Base-by-base conservation (phyloP, 1,140 invertebrate genomes). In the Pseudomyrmex flavicornis region DNA sequence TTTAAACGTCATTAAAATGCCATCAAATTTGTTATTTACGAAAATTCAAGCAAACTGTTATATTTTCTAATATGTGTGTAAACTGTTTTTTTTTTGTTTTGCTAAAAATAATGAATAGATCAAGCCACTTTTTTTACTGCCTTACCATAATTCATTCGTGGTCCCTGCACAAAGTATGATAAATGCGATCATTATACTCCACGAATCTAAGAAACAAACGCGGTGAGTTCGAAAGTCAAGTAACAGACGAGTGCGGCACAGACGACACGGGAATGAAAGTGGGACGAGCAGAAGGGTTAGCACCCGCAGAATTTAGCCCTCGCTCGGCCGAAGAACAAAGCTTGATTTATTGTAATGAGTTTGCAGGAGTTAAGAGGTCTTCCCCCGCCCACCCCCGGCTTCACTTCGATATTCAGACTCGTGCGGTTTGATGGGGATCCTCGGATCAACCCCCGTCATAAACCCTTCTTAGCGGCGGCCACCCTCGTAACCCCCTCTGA, bases 261-360 rank as follows among this genome's bases (percentile, higher is more conserved):
- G 54, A 80, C 76, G 54, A 79, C 76, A 70, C 76, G 76, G 72
- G 48, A 54, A 82, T 83, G 82, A 83, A 72, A 82, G 69, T 56
- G 20, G 75, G 58, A 52, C 63, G 68, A 56, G 85, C 50, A 58
- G 88, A 76, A 92, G 91, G 91, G 90, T 93, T 92, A 89, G 82
- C 89, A 92, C 91, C 90, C 91, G 86, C 90, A 93, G 91, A 94
- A 92, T 94, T 94, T 92, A 92, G 91, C 91, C 91, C 91, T 92
- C 83, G 91, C 79, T 83, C 89, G 91, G 86, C 91, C 91, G 93
- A 94, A 93, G 94, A 94, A 94, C 93, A 94, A 94, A 94, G 93
- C 93, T 94, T 94, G 93, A 94, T 94, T 94, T 94, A 94, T 94
- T 93, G 93, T 94, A 94, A 94, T 94, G 94, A 94, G 94, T 94